These are phyloP conservation scores for Polypterus senegalus DNA, from an alignment of 2,113 vertebrate genomes.

Conservation along the genomic window DNA sequence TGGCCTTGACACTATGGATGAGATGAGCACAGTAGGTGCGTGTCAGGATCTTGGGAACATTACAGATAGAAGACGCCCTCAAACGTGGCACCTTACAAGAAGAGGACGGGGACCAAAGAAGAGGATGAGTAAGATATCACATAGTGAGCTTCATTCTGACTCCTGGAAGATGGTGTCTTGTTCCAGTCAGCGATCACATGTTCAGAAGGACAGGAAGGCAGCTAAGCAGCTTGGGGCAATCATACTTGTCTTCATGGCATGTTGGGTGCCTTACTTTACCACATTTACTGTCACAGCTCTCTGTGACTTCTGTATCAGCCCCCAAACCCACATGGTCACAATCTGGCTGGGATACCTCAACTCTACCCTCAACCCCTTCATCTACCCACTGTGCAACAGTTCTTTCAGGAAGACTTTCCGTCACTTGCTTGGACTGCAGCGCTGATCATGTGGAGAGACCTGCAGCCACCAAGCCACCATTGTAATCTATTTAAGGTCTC, in stretches of 20 bases:
- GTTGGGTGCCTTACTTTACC: neutral
- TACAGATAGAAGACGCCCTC: neutral
- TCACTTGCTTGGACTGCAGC: neutral
- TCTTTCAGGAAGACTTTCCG: neutral
- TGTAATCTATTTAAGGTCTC: too few relatives aligned
- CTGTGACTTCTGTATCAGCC: neutral
- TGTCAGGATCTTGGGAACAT: neutral
- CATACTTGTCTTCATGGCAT: neutral
- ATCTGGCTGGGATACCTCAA: neutral
- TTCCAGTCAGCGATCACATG: neutral
- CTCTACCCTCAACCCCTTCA: neutral
- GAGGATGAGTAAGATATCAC: neutral
- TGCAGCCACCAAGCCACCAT: too few relatives aligned
- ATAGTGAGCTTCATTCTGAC: too few relatives aligned
- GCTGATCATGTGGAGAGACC: neutral
- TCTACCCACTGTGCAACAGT: neutral
- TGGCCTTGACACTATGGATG: neutral
- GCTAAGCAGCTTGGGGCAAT: neutral
- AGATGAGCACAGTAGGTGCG: neutral
- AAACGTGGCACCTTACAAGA: neutral
- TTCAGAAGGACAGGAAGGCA: neutral
- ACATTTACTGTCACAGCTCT: neutral
- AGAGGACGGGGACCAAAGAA: neutral
- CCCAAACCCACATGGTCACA: neutral
- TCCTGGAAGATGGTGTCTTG: neutral